These are phyloP conservation scores for Psittacula cyanocephala DNA, from an alignment of 2,113 vertebrate species.

Conservation along the genomic window DNA sequence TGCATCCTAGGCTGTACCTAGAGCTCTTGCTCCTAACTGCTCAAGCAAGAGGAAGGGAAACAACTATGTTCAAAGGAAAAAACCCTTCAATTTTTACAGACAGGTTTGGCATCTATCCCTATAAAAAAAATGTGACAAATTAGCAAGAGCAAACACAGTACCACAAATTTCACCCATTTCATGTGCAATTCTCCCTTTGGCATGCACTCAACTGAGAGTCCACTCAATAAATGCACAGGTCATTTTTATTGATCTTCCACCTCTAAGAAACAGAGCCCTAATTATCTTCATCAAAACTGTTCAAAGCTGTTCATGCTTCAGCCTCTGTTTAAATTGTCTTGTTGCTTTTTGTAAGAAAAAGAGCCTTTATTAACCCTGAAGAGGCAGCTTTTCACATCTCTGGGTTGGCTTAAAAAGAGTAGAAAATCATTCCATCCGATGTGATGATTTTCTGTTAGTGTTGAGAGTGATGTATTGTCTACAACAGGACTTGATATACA, in stretches of 20 bases:
- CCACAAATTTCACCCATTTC: background rate
- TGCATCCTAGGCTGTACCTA: background rate
- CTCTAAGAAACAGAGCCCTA: background rate
- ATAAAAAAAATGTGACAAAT: background rate
- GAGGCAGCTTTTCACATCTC: background rate
- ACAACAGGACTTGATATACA: background rate
- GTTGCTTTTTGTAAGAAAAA: background rate
- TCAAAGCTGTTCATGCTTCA: background rate
- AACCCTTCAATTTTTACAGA: background rate
- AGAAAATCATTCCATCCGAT: background rate
- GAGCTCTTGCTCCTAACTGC: background rate
- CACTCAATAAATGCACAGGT: background rate
- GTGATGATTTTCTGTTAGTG: background rate
- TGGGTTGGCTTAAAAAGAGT: background rate
- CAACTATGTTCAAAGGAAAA: background rate
- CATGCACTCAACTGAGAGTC: background rate
- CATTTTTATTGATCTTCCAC: background rate
- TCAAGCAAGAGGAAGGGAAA: background rate
- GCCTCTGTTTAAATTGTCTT: background rate
- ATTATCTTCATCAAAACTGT: constrained; percentile 24
- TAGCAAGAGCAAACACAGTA: background rate
- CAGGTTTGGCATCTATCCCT: background rate
- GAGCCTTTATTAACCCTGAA: background rate
- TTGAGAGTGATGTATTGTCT: background rate
- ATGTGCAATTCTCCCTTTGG: background rate